Percentiles rank a stretch among this genome's conserved stretches.
Conservation (phyloP, 2,113 vertebrate genomes). For the Rhinogobius similis region DNA sequence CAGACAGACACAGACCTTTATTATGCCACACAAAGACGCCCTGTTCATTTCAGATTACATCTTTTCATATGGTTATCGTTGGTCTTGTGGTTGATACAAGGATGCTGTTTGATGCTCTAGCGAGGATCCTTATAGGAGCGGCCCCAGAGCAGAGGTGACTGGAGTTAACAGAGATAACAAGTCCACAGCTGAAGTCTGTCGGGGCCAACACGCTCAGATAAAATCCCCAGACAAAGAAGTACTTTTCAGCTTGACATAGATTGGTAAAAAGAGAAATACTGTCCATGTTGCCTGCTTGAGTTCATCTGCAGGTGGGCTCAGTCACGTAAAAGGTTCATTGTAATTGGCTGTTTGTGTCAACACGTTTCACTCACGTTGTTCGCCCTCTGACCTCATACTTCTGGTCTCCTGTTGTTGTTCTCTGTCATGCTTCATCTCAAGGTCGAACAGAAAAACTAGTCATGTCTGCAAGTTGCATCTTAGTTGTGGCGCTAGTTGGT, state of each 20-base stretch:
- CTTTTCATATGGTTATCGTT: not conserved
- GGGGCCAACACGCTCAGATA: not conserved
- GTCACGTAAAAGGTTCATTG: too few relatives aligned
- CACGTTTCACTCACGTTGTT: too few relatives aligned
- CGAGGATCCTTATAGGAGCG: not conserved
- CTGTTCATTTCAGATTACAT: not conserved
- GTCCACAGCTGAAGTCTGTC: not conserved
- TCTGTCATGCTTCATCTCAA: too few relatives aligned
- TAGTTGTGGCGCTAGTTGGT: too few relatives aligned
- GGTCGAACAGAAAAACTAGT: too few relatives aligned
- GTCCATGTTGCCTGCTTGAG: not conserved
- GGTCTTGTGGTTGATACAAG: not conserved
- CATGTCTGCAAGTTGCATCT: too few relatives aligned
- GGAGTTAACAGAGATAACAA: not conserved
- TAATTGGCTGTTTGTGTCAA: too few relatives aligned
- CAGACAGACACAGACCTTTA: not conserved
- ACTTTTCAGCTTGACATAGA: not conserved
- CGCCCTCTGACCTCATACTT: too few relatives aligned
- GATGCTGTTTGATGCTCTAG: not conserved
- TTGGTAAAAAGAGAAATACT: not conserved
- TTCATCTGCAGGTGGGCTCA: too few relatives aligned
- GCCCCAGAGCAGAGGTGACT: not conserved
- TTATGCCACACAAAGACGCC: not conserved
- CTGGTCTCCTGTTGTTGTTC: too few relatives aligned
- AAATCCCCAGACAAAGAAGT: not conserved